These are phyloP conservation scores for Nesogale talazaci DNA, from an alignment of 2,113 vertebrate species.

Conservation along the genomic window DNA sequence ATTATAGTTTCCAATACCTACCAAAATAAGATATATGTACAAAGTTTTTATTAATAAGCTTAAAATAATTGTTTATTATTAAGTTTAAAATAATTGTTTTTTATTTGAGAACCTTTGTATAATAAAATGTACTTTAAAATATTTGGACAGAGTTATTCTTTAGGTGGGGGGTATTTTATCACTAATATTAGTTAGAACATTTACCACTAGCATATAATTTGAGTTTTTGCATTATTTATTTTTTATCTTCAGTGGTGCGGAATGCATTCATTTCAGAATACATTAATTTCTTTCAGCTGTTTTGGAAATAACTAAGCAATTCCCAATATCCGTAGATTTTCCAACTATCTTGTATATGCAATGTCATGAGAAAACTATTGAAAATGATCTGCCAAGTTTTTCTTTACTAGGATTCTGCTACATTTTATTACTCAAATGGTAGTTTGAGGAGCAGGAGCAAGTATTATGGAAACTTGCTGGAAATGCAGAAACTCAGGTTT, in stretches of 20 bases:
- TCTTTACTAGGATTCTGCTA: neutral
- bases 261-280: constrained; percentile 11
- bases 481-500: neutral
- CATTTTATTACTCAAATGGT: neutral
- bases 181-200: neutral
- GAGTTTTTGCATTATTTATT: neutral
- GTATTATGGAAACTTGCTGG: neutral
- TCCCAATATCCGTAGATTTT: neutral
- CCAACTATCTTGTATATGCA: neutral
- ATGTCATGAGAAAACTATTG: neutral
- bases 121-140: too few relatives aligned
- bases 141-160: neutral
- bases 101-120: too few relatives aligned
- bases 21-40: too few relatives aligned
- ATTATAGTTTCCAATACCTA: too few relatives aligned
- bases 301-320: constrained; percentile 34
- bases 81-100: too few relatives aligned
- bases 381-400: neutral
- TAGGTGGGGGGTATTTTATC: neutral
- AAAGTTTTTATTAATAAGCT: too few relatives aligned
- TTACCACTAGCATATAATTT: constrained; percentile 11
- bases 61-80: too few relatives aligned
- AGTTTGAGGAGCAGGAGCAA: neutral
- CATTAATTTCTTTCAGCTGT: constrained; percentile 20
- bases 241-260: constrained; percentile 4